Percentiles rank a stretch among this genome's conserved stretches.
Conservation (phyloP, 2,888 invertebrate genomes). For the Aphidius colemani region DNA sequence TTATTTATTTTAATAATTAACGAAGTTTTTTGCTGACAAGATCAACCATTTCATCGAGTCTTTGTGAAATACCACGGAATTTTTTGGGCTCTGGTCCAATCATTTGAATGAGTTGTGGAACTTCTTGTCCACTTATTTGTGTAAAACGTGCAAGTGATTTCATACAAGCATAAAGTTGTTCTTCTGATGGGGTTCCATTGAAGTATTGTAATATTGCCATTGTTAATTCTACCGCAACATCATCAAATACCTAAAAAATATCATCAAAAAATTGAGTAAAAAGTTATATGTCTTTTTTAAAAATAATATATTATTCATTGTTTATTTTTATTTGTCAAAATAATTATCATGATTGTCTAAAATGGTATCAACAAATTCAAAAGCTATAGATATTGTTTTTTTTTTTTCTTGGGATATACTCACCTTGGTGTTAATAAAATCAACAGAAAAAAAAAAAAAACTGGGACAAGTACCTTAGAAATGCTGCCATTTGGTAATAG, state of each 20-base stretch:
- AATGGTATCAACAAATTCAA: neutral
- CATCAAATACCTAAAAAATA: conserved; percentile 81
- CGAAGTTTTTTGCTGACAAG: conserved; percentile 72
- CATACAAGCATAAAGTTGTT: conserved; percentile 78
- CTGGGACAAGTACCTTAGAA: conserved; percentile 65
- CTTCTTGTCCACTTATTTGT: conserved; percentile 78
- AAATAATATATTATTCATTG: no score
- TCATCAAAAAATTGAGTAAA: conserved; percentile 34
- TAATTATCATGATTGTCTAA: no score
- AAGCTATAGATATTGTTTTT: neutral
- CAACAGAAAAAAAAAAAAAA: conserved; percentile 27
- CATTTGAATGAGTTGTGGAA: conserved; percentile 87
- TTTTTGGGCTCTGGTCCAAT: conserved; percentile 85
- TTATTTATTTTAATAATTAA: conserved; percentile 41
- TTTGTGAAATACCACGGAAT: conserved; percentile 79
- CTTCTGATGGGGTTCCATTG: conserved; percentile 78
- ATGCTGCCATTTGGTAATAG: conserved; percentile 69
- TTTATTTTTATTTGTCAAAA: no score
- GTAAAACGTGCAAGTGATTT: conserved; percentile 76
- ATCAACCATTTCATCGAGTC: conserved; percentile 81
- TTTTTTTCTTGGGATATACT: neutral
- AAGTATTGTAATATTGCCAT: conserved; percentile 91
- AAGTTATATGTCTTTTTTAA: neutral
- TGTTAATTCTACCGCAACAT: conserved; percentile 87
- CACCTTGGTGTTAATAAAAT: conserved; percentile 3